Base-by-base conservation (phyloP, 2,888 invertebrate genomes). In the Caenorhabditis imperialis region DNA sequence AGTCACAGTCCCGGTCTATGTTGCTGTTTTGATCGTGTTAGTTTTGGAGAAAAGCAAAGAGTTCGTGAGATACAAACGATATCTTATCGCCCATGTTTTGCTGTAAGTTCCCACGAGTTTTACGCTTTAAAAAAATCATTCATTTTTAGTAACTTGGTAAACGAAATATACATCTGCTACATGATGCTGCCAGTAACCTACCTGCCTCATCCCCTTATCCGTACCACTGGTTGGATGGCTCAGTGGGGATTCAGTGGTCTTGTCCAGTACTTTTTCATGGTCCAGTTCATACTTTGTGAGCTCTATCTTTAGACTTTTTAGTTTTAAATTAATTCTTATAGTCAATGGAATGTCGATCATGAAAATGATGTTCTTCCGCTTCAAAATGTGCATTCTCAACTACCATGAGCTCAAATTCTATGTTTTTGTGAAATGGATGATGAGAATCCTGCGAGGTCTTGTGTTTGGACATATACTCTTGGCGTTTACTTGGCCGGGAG, bases 101-200 rank as follows among this genome's bases (percentile, higher is more conserved):
- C 5, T 30, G 48, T 48, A 48, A 22, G n/a, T n/a, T n/a, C n/a
- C n/a, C n/a, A 44, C 1, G 22, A 20, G 8, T 42, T 18, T 42
- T 20, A 16, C 3, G 18, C 5, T n/a, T n/a, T 6, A 42, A 16
- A 10, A 18, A 18, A 5, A 14, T 37, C 4, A 8, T 42, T 42
- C 3, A 12, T 6, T 42, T 44, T 48, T 30, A 48, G 48, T 10
- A 48, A 48, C 18, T 8, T 48, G 1, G 2, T 48, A n/a, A 2
- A 5, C n/a, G 50, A 50, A 33, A 8, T 35, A 6, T 50, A 30
- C 16, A n/a, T 27, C 30, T 27, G 6, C n/a, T 16, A 16, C 30
- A 18, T 48, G 2, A 27, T 48, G 48, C 48, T 48, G 16, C 48
- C 48, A 5, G 48, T 20, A 1, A 27, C 48, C 12, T 30, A 27